A percentile compares a stretch with the other conserved stretches of the same genome.
Evolutionary conservation across 2,797 vertebrate genomes (phyloP).

Genomic region (Pantherophis alleghaniensis): DNA sequence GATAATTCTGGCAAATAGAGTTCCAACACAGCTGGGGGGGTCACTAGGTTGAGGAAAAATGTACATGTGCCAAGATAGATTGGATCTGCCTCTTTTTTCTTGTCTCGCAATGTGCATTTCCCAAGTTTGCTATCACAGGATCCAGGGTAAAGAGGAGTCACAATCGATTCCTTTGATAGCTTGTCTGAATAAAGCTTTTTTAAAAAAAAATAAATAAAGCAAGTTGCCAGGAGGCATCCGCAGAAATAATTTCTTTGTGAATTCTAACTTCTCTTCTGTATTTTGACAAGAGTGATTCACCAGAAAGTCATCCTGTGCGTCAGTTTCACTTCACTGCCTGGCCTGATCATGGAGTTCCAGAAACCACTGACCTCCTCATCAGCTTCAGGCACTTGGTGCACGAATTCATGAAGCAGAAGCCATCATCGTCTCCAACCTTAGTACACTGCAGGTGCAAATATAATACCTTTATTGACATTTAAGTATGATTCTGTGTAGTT

Average conservation of each 20-base stretch:
- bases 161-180: neutral
- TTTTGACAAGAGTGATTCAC: slow-evolving; percentile 76
- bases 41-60: neutral
- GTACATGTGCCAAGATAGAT: neutral
- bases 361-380: slow-evolving; percentile 91
- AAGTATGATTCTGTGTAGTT: neutral
- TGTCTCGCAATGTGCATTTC: neutral
- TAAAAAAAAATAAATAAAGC: neutral
- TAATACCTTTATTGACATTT: rapidly evolving
- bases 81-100: neutral
- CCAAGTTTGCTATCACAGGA: neutral
- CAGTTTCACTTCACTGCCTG: slow-evolving; percentile 98
- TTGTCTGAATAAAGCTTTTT: neutral
- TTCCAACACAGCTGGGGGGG: neutral
- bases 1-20: neutral
- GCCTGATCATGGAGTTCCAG: slow-evolving; percentile 93
- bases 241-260: neutral
- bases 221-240: neutral
- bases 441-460: slow-evolving; percentile 92
- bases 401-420: slow-evolving; percentile 88
- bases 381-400: slow-evolving; percentile 91
- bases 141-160: neutral
- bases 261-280: neutral
- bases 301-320: slow-evolving; percentile 80
- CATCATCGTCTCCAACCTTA: slow-evolving; percentile 81